Conservation (phyloP, 2,888 invertebrate species). For the Hypercompe scribonia region DNA sequence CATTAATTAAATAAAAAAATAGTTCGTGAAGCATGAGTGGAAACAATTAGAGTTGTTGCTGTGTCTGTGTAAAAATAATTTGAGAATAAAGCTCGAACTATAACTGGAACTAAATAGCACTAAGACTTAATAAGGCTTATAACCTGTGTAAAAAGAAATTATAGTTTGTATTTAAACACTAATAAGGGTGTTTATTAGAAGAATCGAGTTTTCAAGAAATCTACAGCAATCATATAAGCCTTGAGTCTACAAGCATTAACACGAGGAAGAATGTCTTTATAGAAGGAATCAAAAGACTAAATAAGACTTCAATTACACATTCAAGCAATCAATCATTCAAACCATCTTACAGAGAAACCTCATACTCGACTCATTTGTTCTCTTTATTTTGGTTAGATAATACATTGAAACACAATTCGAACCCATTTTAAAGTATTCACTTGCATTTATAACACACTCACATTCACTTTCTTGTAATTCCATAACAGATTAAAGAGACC, state of each 20-base stretch:
- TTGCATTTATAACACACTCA: slow-evolving; percentile 2
- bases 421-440: not conserved
- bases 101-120: too few relatives aligned
- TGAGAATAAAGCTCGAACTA: too few relatives aligned
- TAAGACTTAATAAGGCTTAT: too few relatives aligned
- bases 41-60: too few relatives aligned
- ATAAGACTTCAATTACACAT: not conserved
- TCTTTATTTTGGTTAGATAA: not conserved
- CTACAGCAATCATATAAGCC: not conserved
- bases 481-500: slow-evolving; percentile 15
- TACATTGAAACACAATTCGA: not conserved
- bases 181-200: too few relatives aligned
- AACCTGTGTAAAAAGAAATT: too few relatives aligned
- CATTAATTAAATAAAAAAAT: too few relatives aligned
- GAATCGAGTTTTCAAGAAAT: too few relatives aligned
- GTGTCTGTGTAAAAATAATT: too few relatives aligned
- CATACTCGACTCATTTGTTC: not conserved
- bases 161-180: too few relatives aligned
- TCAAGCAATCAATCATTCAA: not conserved
- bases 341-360: not conserved
- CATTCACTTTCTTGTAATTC: slow-evolving; percentile 13
- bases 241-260: not conserved
- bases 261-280: not conserved
- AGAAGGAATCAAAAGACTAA: not conserved
- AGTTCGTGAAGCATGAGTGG: too few relatives aligned